phyloP scores from a whole-genome alignment of 1,140 invertebrate genomes.

The Zaprionus ghesquierei region DNA sequence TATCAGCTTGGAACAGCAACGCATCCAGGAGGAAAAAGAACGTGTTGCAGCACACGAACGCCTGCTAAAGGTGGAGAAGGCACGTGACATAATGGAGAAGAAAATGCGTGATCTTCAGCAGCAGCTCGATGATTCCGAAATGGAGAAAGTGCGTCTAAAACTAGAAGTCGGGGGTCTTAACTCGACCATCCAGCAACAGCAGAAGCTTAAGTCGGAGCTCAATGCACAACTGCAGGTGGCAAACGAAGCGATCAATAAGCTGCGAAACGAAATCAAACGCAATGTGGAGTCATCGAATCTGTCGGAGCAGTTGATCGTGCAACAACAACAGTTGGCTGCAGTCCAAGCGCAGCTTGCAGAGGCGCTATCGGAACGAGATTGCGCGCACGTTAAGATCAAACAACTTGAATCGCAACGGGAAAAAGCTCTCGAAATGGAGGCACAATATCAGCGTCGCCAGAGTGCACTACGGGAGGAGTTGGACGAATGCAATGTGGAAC shows the following conservation, averaged over 20 bases:
- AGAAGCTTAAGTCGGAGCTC: background rate
- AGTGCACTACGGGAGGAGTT: constrained; percentile 7
- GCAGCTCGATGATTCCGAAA: constrained; percentile 10
- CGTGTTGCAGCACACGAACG: background rate
- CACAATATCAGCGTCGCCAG: background rate
- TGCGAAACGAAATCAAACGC: background rate
- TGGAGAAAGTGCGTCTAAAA: constrained; percentile 38
- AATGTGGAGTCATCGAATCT: background rate
- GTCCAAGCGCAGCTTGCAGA: background rate
- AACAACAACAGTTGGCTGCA: background rate
- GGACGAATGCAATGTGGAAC: background rate
- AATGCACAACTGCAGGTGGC: background rate
- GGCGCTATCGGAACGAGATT: constrained; percentile 9
- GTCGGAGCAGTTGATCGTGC: background rate
- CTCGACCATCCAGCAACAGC: constrained; percentile 23
- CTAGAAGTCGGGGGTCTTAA: constrained; percentile 57
- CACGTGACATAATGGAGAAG: constrained; percentile 7
- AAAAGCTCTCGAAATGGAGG: background rate
- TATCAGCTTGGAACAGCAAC: constrained; percentile 15
- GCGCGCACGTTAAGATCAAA: constrained; percentile 9
- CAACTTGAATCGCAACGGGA: constrained; percentile 12
- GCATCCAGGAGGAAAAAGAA: background rate
- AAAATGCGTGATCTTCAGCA: background rate
- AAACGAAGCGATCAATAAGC: background rate
- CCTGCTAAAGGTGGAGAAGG: constrained; percentile 15